Evolutionary conservation across 2,797 vertebrate species (phyloP), one percentile per base, ranked within the genome.

Genomic region (Delichon dasypus): DNA sequence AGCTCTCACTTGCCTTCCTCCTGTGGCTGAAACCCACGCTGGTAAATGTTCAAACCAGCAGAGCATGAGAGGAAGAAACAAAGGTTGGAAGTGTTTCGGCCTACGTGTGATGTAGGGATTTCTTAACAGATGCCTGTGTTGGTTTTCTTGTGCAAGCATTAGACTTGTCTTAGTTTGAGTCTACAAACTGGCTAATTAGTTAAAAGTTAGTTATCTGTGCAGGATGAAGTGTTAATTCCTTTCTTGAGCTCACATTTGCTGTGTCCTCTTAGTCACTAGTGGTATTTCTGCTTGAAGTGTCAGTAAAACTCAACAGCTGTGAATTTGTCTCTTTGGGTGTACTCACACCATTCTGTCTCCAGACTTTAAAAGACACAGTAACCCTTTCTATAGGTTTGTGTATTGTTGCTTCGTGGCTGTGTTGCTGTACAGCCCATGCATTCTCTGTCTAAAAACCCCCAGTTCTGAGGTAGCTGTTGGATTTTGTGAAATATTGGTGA

Each of bases 11-110:
- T 71, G 47, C 64, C 81, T 94, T 93, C 66, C 66, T 20, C 9
- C 18, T 12, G 64, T 55, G 11, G 36, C 86, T 62, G 45, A 87
- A 91, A 61, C 88, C 85, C 84, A 81, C 34, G 0, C 74, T 82
- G 77, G 42, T 40, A 11, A 64, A 68, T 64, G 67, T 71, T 90
- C 80, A 60, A 29, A 60, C 38, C n/a, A 27, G 55, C 44, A 16
- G 6, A 53, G 73, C 14, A 5, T 6, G 32, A 22, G 58, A 26
- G 0, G 51, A 81, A 27, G 84, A 81, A 84, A 5, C 45, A 68
- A 86, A 84, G 51, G 72, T 80, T 91, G 89, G 78, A 80, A 87
- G 68, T 34, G 64, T 91, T 88, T n/a, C 32, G 26, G 90, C 80
- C 94, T 60, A 22, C 6, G 0, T 54, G 3, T n/a, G 50, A 3